A percentile compares a stretch with the other conserved stretches of the same genome.
Conservation (phyloP, 2,797 vertebrate genomes). For the Karalla daura region DNA sequence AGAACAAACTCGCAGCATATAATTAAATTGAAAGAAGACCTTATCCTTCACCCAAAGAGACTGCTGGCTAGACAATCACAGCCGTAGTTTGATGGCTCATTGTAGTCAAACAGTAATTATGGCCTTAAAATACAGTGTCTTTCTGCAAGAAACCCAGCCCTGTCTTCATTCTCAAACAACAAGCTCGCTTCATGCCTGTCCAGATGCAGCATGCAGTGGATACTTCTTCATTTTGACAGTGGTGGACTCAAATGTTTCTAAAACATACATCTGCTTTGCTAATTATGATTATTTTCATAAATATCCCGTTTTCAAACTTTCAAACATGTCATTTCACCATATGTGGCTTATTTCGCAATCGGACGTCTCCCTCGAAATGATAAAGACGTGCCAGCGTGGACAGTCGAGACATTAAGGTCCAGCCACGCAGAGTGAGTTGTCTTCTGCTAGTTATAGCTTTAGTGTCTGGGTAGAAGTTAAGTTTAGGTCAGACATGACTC, state of each 20-base stretch:
- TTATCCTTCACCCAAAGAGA: conserved; percentile 59
- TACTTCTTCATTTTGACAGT: not conserved
- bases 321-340: not conserved
- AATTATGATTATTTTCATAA: not conserved
- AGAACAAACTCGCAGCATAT: conserved; percentile 41
- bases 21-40: conserved; percentile 60
- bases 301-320: not conserved
- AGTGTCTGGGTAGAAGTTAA: conserved; percentile 35
- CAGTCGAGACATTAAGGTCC: not conserved
- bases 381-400: not conserved
- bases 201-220: not conserved
- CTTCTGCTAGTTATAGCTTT: conserved; percentile 30
- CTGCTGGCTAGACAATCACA: conserved; percentile 57
- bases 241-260: not conserved
- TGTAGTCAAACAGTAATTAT: conserved; percentile 76
- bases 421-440: not conserved
- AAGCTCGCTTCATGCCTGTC: conserved; percentile 20
- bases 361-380: conserved; percentile 2
- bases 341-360: conserved; percentile 1
- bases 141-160: conserved; percentile 56
- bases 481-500: conserved; percentile 53
- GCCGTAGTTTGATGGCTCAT: conserved; percentile 68
- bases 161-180: conserved; percentile 39
- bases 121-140: conserved; percentile 69
- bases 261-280: not conserved